Evolutionary conservation across 1,140 invertebrate genomes (phyloP), one percentile per base, ranked within the genome.

Genomic region (Heliconius himera): DNA sequence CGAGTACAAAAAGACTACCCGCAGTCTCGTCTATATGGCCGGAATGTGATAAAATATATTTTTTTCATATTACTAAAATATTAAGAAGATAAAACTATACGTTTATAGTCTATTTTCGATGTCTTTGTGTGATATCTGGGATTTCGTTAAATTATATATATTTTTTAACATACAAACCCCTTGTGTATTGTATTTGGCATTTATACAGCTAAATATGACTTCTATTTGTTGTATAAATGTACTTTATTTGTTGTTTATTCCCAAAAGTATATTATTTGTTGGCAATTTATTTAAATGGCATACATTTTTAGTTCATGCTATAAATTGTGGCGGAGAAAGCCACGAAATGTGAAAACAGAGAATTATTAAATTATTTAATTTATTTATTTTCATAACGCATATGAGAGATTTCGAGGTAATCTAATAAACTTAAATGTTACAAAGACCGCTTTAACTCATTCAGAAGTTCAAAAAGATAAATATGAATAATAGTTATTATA

Each of bases 241-340:
- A 66, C 13, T 66, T 66, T 66, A 66, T 66, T 66, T 66, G 22
- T 66, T 29, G 26, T 66, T 66, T 66, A 66, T 66, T 66, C 60
- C 60, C 60, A 66, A 66, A 66, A 29, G 60, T 66, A 29, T 66
- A 66, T 66, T 66, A 66, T 66, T 29, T 66, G 60, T 29, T 66
- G 60, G 60, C 60, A 66, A 66, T 66, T 66, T 66, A 66, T 66
- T 29, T 66, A 66, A 66, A 66, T 66, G 60, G 26, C 60, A 66
- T 66, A 66, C 26, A 29, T 29, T 66, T 60, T 66, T 29, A 66
- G 60, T 66, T 26, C 13, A 29, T 66, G 60, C 60, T 16, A 66
- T 66, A 66, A 66, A 66, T 66, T 66, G 60, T 66, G 60, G 60
- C 0, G 11, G 26, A 66, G 26, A 60, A 26, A 66, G 11, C 56